Base-by-base conservation (phyloP, 1,140 invertebrate genomes). In the Drosophila ananassae region DNA sequence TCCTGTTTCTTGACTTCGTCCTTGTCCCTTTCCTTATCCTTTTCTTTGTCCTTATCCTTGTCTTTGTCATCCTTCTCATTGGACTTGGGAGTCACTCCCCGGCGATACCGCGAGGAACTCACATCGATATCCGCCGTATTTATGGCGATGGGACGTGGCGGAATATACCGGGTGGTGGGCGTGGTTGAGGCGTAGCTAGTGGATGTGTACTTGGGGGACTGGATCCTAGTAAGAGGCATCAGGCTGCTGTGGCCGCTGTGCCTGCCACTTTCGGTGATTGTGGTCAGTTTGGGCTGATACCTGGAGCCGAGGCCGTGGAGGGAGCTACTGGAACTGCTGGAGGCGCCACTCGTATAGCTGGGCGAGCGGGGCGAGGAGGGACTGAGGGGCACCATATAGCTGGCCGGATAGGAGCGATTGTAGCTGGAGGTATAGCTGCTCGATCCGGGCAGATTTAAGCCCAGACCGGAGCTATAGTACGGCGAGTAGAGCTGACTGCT, bases 81-180 rank as follows among this genome's bases (percentile, higher is more conserved):
- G n/a, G 5, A 6, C 41, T 44, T 91, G 57, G 61, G 5, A 1
- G 72, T 56, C 67, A 58, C 63, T 39, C 82, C 53, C 25, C 92
- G 91, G 75, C 92, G 93, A 89, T 94, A 94, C 44, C 94, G 92
- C 0, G 93, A 92, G 0, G 93, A 93, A 2, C 95, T 95, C 0
- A 97, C 96, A 90, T 97, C 96, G 72, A 97, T 97, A 83, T 97
- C 95, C 2, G 96, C 95, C 3, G 96, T 97, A 83, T 97, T 96
- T 30, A 97, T 96, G 64, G 93, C 93, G 13, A 95, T 93, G 5
- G 95, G 95, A 44, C 94, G 93, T 2, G 93, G 90, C 25, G 94
- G 92, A 72, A 93, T 93, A 63, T 92, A 93, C 12, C 93, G 90
- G 22, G 93, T 41, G 87, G 17, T 67, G 62, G 51, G 10, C 34